Percentiles rank a stretch among this genome's conserved stretches.
These are phyloP conservation scores for Muscicapa comitata DNA, from an alignment of 2,797 vertebrate species.

Conservation along the genomic window DNA sequence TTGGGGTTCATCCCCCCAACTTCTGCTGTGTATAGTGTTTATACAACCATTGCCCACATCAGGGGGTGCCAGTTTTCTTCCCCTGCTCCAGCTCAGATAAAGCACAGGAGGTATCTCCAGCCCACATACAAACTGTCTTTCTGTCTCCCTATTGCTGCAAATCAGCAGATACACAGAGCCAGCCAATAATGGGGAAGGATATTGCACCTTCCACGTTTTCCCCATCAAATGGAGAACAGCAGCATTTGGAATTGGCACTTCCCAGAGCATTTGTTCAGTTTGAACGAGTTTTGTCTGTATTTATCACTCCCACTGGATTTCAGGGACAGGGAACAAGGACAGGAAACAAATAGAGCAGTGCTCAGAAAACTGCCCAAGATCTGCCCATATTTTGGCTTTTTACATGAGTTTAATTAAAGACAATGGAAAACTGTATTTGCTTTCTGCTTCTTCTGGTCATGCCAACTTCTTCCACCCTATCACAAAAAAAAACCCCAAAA, in stretches of 20 bases:
- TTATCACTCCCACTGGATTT: not conserved
- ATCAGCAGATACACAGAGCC: not conserved
- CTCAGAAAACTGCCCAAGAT: accelerated
- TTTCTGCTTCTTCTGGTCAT: not conserved
- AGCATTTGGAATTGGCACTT: not conserved
- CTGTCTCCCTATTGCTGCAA: constrained; percentile 9
- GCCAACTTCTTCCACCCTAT: not conserved
- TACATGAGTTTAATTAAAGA: not conserved
- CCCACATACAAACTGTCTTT: not conserved
- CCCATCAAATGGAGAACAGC: not conserved
- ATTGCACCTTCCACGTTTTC: not conserved
- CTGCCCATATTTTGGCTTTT: not conserved
- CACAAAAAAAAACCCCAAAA: not conserved
- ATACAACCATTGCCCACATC: not conserved
- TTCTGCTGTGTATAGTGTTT: not conserved
- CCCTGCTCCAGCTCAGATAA: not conserved
- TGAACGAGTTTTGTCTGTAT: not conserved
- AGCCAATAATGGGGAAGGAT: not conserved
- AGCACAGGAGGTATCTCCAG: not conserved
- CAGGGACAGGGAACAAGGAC: not conserved
- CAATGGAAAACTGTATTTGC: not conserved
- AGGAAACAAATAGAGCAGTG: not conserved
- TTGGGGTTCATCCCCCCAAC: not conserved
- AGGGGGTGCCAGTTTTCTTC: not conserved
- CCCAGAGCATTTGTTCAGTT: not conserved